Evolutionary conservation across 1,140 invertebrate species (phyloP), one percentile per base, ranked within the genome.

Genomic region (Drosophila bocqueti): DNA sequence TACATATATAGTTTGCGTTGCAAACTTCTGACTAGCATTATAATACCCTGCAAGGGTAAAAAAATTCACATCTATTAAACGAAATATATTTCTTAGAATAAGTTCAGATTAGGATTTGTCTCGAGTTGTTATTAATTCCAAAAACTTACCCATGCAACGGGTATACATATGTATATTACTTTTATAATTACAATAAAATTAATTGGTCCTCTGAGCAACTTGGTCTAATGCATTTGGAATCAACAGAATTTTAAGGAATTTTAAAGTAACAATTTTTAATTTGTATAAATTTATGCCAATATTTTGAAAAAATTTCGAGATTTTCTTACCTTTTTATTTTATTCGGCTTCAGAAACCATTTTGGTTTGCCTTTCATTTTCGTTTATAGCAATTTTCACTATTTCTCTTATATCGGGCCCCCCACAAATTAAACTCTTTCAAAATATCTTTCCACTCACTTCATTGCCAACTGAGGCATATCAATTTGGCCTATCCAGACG

Each of bases 381-480:
- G 15, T 45, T 62, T 34, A 13, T 31, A 55, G 38, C 34, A 16
- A 38, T 38, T 55, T 38, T 7, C 18, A 11, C 42, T 9, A 29
- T 8, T 7, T 18, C 29, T 62, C 43, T 26, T 3, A 34, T 34
- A 42, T 24, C 15, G 40, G 74, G 63, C 79, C 79, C 73, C 79
- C 83, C 76, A 77, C 50, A 62, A 72, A 54, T 31, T 49, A 76
- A 80, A 77, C 76, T 75, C 67, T 78, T 73, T 78, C 63, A 42
- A 46, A 69, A 64, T 62, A 62, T 62, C 54, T 76, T 78, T 83
- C 80, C 62, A 64, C 64, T 65, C 81, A 76, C 85, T 89, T 90
- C 71, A 72, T 43, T 63, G 47, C 63, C 84, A 89, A 89, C 67
- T 79, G 63, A 76, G 69, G 85, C 81, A 84, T 90, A 89, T 72